Percentiles rank a stretch among this genome's conserved stretches.
These are phyloP conservation scores for Apodemus speciosus DNA, from an alignment of 2,113 vertebrate genomes.

Conservation along the genomic window DNA sequence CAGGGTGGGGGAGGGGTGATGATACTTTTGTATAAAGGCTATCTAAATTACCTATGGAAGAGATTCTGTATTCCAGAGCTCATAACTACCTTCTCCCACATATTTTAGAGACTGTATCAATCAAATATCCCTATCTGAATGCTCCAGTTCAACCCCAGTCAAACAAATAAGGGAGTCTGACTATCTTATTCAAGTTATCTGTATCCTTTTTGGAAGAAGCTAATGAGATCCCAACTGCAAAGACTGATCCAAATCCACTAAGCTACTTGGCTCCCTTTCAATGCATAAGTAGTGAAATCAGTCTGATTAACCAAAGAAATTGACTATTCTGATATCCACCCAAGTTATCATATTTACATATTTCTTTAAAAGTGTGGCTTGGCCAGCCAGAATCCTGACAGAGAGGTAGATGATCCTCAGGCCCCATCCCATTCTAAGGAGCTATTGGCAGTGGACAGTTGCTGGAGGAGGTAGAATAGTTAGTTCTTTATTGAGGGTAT, in stretches of 20 bases:
- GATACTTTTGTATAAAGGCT: neutral
- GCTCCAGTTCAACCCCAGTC: neutral
- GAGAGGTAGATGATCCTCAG: neutral
- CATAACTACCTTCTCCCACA: neutral
- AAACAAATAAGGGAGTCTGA: neutral
- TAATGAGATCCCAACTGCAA: conserved; percentile 7
- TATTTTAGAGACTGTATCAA: conserved; percentile 34
- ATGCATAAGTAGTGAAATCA: conserved; percentile 48
- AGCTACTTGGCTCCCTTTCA: conserved; percentile 36
- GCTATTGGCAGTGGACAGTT: neutral
- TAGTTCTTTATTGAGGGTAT: neutral
- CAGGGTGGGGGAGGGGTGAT: neutral
- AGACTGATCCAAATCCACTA: neutral
- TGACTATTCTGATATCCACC: neutral
- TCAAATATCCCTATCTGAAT: neutral
- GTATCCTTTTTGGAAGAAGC: conserved; percentile 33
- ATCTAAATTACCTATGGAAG: neutral
- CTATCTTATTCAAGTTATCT: neutral
- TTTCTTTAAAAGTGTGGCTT: conserved; percentile 20
- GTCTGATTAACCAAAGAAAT: conserved; percentile 43
- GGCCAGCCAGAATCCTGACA: neutral
- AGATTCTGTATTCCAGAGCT: conserved; percentile 14
- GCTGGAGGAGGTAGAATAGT: neutral
- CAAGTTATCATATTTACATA: conserved; percentile 39
- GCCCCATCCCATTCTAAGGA: neutral